Evolutionary conservation across 2,888 invertebrate genomes (phyloP), one percentile per base, ranked within the genome.

Genomic region (Cybosia mesomella): DNA sequence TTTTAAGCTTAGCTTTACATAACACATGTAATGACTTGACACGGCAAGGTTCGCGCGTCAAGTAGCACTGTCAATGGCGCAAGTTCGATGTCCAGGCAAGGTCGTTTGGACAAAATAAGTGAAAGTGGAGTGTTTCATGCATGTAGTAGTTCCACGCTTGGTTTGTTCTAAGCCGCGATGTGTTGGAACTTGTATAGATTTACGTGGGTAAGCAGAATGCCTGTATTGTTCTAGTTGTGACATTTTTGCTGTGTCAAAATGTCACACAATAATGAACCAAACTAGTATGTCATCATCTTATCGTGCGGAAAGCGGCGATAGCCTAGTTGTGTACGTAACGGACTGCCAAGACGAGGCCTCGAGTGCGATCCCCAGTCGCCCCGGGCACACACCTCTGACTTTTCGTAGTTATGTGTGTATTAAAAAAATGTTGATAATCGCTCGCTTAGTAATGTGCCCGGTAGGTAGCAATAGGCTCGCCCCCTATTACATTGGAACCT

Each of bases 61-160:
- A 73, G 70, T 73, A 18, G 61, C 80, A 79, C 61, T 81, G 82
- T 79, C 82, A 80, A 77, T 80, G 80, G 65, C 73, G 76, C 53
- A 57, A 63, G 80, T 75, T 80, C 80, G 77, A 73, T 71, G 81
- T 32, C 82, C 80, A 72, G 64, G 69, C 78, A 82, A 81, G 81
- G 80, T 78, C 76, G 76, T 64, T 22, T 72, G 64, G 58, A 71
- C 74, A 70, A 74, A 73, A 75, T 60, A 71, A 74, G 80, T 78
- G 81, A 81, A 81, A 81, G 80, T 68, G 8, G 7, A 34, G 53
- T 21, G 32, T 58, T n/a, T 13, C 28, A 49, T 15, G n/a, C n/a
- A 49, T 39, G 59, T 39, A 39, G n/a, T 11, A 1, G 18, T 32
- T 28, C 22, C 28, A 62, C 21, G 62, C 21, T 32, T 54, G 53